Evolutionary conservation across 1,140 invertebrate species (phyloP), one percentile per base, ranked within the genome.

Genomic region (Plodia interpunctella): DNA sequence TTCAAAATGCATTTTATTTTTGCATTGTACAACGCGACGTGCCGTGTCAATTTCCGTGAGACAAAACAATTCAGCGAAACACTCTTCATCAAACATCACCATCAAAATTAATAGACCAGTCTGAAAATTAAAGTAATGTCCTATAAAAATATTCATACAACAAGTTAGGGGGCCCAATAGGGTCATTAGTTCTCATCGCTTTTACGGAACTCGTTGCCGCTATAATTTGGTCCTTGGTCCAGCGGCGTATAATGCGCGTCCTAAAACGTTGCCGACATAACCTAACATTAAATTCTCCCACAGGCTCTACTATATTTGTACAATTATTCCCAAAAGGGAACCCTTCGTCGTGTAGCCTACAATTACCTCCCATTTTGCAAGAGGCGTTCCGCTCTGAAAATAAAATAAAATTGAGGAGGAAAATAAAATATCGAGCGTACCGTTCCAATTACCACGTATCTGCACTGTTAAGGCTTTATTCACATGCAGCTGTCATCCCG

Each of bases 191-290:
- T 83, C 64, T 69, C 80, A 78, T 85, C 62, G 81, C 82, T 85
- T 83, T 88, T 80, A 84, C 77, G 68, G 75, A 86, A 86, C 83
- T 82, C 83, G 75, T 87, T 84, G 67, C 72, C 68, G 64, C 75
- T 77, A 87, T 88, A 87, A 88, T 86, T 83, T 78, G 77, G 80
- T 78, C 83, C 82, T 84, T 80, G 72, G 85, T 85, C 86, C 86
- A 81, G 78, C 62, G 73, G 38, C 38, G 38, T 44, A 15, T 75
- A 80, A 78, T 74, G 70, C 64, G 72, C 66, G 71, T 68, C 77
- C 68, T 76, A 76, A 78, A 85, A 84, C 68, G 75, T 62, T 61
- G 64, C 66, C 70, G 70, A 72, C 78, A 75, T 77, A 76, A 79
- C 82, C 86, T 82, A 76, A 76, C 78, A 86, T 88, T 87, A 88